Base-by-base conservation (phyloP, 2,888 invertebrate species). In the Drosophila acutilabella region DNA sequence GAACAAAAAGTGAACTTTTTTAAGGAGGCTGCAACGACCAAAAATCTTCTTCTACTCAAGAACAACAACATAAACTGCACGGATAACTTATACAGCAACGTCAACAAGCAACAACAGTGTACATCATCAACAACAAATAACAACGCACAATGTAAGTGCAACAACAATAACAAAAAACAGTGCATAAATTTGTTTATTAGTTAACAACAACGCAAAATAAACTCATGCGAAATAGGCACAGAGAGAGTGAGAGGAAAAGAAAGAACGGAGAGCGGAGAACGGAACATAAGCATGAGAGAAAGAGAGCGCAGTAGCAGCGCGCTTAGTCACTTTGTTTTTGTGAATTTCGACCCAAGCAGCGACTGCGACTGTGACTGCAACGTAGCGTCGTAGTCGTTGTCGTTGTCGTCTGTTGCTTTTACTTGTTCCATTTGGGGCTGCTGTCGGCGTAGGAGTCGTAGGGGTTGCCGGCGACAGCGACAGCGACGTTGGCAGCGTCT, bases 1-100 rank as follows among this genome's bases (percentile, higher is more conserved):
- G 82, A 91, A 68, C 89, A 88, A 52, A 91, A 89, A 80, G 84
- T 91, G 72, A 90, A 89, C 79, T 79, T 91, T 62, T 88, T 88
- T 45, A 89, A 91, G 83, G 90, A 90, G 75, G 78, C 79, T 77
- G 70, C 80, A 81, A 58, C 78, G 50, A 53, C 61, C 70, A 74
- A 80, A 51, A 76, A 78, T 73, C 66, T 82, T 51, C 57, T 82
- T 53, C 67, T 75, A 53, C 66, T 71, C 26, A 79, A 79, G 40
- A 75, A 74, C 64, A 74, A 62, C 54, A 66, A 42, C n/a, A 64
- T 52, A 33, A 72, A 48, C 41, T 41, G 20, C n/a, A 65, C 78
- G 70, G 81, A 82, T 79, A 84, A 54, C 47, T 16, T 52, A 11
- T 67, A 69, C 71, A 67, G 18, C 61, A 72, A 59, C n/a, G n/a